Percentiles rank a stretch among this genome's conserved stretches.
Conservation (phyloP, 2,113 vertebrate genomes). For the Tenrec ecaudatus region DNA sequence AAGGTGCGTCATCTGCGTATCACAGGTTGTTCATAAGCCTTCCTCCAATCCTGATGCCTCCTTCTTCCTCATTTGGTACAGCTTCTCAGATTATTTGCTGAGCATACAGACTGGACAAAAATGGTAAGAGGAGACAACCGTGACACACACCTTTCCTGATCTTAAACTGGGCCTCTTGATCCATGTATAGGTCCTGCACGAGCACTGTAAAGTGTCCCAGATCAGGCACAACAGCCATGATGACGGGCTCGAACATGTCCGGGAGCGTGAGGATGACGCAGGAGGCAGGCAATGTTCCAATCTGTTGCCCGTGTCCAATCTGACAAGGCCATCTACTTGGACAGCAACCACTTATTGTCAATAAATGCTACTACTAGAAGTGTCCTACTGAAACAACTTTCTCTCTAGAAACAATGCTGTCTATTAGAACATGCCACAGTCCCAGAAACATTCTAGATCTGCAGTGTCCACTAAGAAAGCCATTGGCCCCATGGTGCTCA, state of each 20-base stretch:
- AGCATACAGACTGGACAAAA: too few relatives aligned
- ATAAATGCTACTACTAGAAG: not conserved
- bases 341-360: not conserved
- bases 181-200: too few relatives aligned
- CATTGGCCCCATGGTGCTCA: not conserved
- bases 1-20: too few relatives aligned
- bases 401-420: not conserved
- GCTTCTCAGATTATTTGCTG: too few relatives aligned
- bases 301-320: not conserved
- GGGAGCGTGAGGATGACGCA: not conserved
- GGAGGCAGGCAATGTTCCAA: not conserved
- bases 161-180: too few relatives aligned
- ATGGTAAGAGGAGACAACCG: too few relatives aligned
- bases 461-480: not conserved
- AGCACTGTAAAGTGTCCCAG: too few relatives aligned
- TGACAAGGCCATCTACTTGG: not conserved
- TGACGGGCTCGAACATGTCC: not conserved
- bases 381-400: not conserved
- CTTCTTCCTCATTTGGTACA: too few relatives aligned
- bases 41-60: too few relatives aligned
- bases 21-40: too few relatives aligned
- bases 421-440: conserved; percentile 14
- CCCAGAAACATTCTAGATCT: conserved; percentile 1
- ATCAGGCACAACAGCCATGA: too few relatives aligned
- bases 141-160: too few relatives aligned